A percentile compares a stretch with the other conserved stretches of the same genome.
Conservation (phyloP, 2,113 vertebrate genomes). For the Petrocephalus microphthalmus region DNA sequence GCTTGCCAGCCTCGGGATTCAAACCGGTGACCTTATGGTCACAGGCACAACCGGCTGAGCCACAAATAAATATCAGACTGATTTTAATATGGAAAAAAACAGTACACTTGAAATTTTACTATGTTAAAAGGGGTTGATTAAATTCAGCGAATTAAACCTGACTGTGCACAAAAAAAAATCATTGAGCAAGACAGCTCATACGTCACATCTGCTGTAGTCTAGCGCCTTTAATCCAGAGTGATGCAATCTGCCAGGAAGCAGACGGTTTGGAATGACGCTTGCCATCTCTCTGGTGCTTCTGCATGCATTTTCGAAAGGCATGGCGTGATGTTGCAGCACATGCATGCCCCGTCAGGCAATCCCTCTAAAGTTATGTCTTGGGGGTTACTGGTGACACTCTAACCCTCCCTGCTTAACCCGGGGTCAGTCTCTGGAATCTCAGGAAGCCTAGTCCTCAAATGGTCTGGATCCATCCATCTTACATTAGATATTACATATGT, state of each 20-base stretch:
- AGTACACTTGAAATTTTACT: too few species aligned
- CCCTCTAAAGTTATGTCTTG: neutral
- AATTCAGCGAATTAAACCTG: neutral
- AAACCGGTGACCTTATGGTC: too few species aligned
- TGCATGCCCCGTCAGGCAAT: neutral
- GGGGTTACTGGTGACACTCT: neutral
- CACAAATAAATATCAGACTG: too few species aligned
- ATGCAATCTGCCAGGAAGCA: neutral
- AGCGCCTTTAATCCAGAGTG: neutral
- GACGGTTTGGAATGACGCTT: neutral
- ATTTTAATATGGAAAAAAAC: too few species aligned
- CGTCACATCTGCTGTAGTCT: neutral
- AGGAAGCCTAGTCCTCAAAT: neutral
- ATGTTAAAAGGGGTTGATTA: neutral
- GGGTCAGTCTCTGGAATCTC: neutral
- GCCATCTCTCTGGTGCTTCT: neutral
- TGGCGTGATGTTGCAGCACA: neutral
- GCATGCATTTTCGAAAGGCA: neutral
- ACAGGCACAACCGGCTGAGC: too few species aligned
- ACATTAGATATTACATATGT: neutral
- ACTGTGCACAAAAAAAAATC: neutral
- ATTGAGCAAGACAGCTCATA: neutral
- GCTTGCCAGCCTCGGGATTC: too few species aligned
- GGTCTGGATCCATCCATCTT: neutral
- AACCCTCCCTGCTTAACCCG: neutral